Evolutionary conservation across 2,113 vertebrate genomes (phyloP).

Genomic region (Megaleporinus macrocephalus): DNA sequence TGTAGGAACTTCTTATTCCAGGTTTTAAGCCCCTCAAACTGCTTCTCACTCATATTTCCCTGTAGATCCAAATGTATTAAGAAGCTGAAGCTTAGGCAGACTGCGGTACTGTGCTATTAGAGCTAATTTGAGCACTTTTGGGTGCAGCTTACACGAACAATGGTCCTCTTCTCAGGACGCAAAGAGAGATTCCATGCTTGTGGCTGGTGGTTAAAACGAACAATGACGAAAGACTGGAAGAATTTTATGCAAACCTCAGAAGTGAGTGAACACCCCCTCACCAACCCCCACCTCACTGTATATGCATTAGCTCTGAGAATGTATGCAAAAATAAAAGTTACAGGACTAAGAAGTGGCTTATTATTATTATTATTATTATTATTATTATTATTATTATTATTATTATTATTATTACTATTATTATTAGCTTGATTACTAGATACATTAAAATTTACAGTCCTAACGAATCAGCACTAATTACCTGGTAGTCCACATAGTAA

Average conservation of each 20-base stretch:
- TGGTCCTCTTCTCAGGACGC: conserved; percentile 15
- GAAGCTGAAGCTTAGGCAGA: conserved; percentile 14
- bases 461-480: background rate
- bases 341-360: conserved; percentile 3
- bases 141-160: conserved; percentile 20
- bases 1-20: background rate
- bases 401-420: background rate
- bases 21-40: background rate
- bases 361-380: conserved; percentile 23
- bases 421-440: conserved; percentile 8
- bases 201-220: conserved; percentile 30
- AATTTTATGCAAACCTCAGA: conserved; percentile 30
- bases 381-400: no score
- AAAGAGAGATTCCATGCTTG: conserved; percentile 34
- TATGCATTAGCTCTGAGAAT: background rate
- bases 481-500: background rate
- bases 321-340: background rate
- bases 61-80: conserved; percentile 35
- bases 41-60: conserved; percentile 27
- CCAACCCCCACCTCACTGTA: background rate
- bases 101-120: conserved; percentile 26
- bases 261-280: background rate
- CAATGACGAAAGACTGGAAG: conserved; percentile 33
- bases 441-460: background rate
- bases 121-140: conserved; percentile 29